Evolutionary conservation across 2,113 vertebrate genomes (phyloP).

Genomic region (Eupsittula cactorum): DNA sequence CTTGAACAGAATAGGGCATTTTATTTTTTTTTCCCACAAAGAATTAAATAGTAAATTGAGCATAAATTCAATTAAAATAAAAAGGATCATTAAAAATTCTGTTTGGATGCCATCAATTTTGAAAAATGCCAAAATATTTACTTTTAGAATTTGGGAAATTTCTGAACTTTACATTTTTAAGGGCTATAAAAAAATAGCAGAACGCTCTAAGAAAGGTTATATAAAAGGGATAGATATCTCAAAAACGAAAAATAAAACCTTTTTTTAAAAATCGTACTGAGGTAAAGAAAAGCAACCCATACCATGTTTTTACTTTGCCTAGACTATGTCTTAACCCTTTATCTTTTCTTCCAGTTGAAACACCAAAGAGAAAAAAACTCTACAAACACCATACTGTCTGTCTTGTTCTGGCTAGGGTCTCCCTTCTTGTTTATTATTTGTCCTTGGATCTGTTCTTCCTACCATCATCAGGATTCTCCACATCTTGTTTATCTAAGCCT

Average conservation of each 20-base stretch:
- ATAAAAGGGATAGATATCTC: background rate
- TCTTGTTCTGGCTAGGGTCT: background rate
- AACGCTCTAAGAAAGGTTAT: background rate
- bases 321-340: background rate
- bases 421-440: background rate
- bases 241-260: background rate
- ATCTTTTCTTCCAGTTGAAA: background rate
- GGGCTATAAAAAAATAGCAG: background rate
- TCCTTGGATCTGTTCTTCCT: background rate
- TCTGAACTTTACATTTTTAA: background rate
- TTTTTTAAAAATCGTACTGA: background rate
- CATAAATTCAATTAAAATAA: background rate
- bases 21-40: background rate
- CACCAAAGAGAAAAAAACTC: background rate
- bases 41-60: background rate
- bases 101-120: background rate
- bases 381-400: background rate
- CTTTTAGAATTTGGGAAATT: background rate
- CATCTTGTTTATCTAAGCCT: conserved; percentile 1
- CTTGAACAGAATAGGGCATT: background rate
- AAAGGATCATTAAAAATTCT: background rate
- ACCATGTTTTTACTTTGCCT: background rate
- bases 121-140: background rate
- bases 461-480: conserved; percentile 20
- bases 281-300: background rate